These are phyloP conservation scores for Forbesichthys papilliferus DNA, from an alignment of 2,113 vertebrate species.

Conservation along the genomic window DNA sequence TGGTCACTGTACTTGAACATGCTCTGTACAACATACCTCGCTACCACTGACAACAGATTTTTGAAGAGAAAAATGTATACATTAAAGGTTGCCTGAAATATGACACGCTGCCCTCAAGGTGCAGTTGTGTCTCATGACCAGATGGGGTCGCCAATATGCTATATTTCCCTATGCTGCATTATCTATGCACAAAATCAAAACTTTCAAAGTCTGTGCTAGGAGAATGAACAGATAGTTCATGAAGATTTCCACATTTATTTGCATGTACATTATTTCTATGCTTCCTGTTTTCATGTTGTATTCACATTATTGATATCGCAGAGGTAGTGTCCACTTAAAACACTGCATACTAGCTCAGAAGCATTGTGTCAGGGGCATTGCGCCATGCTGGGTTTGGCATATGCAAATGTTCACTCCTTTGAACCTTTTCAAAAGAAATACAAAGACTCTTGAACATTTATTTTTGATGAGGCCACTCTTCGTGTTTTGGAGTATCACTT, in stretches of 20 bases:
- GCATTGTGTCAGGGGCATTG: slow-evolving; percentile 74
- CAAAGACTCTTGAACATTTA: slow-evolving; percentile 62
- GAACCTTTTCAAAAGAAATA: slow-evolving; percentile 74
- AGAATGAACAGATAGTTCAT: slow-evolving; percentile 34
- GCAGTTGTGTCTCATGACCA: too few relatives aligned
- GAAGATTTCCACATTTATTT: slow-evolving; percentile 32
- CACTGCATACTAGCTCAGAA: slow-evolving; percentile 56
- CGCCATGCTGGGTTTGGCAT: slow-evolving; percentile 70
- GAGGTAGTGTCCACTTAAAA: slow-evolving; percentile 55
- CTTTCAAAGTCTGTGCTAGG: too few relatives aligned
- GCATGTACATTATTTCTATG: slow-evolving; percentile 45
- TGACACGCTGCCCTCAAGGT: too few relatives aligned
- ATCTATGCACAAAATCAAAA: too few relatives aligned
- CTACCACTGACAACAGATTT: too few relatives aligned
- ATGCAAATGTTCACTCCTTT: slow-evolving; percentile 71
- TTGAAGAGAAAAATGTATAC: too few relatives aligned
- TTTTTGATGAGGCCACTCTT: slow-evolving; percentile 65
- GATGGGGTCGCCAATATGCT: too few relatives aligned
- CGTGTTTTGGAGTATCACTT: slow-evolving; percentile 58
- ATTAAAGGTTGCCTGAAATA: too few relatives aligned
- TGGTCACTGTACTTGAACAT: too few relatives aligned
- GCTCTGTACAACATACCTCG: too few relatives aligned
- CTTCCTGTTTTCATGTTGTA: slow-evolving; percentile 57
- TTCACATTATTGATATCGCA: slow-evolving; percentile 42
- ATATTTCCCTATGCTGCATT: too few relatives aligned